phyloP scores from a whole-genome alignment of 2,888 invertebrate genomes.

The Brachypalpus laphriformis region DNA sequence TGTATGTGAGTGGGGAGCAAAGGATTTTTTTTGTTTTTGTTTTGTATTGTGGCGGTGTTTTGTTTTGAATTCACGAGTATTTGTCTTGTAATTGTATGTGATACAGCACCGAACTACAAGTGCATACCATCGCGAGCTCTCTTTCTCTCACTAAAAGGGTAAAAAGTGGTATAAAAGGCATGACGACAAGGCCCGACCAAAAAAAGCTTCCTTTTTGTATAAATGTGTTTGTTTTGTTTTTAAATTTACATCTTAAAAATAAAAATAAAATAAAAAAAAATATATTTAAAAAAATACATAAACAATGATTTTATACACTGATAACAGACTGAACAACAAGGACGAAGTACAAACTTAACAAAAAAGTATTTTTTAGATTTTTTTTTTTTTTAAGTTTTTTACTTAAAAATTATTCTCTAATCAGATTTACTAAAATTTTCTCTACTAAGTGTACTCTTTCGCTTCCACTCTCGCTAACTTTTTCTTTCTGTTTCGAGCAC shows the following conservation, averaged over 20 bases:
- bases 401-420: slow-evolving; percentile 55
- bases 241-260: slow-evolving; percentile 2
- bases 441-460: slow-evolving; percentile 52
- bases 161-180: slow-evolving; percentile 50
- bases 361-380: slow-evolving; percentile 54
- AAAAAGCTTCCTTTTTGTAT: slow-evolving; percentile 10
- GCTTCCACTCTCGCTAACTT: slow-evolving; percentile 2
- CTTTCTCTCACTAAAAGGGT: slow-evolving; percentile 2
- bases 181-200: slow-evolving; percentile 4
- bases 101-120: neutral
- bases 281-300: slow-evolving; percentile 38
- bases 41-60: neutral
- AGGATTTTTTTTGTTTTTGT: neutral
- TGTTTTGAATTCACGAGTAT: neutral
- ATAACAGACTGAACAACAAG: slow-evolving; percentile 73
- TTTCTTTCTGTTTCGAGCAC: slow-evolving; percentile 64
- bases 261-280: slow-evolving; percentile 29
- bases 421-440: slow-evolving; percentile 65
- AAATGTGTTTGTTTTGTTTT: slow-evolving; percentile 9
- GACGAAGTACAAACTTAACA: slow-evolving; percentile 73
- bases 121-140: neutral
- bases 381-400: slow-evolving; percentile 35
- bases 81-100: neutral
- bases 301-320: slow-evolving; percentile 67
- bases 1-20: slow-evolving; percentile 11